These are phyloP conservation scores for Patella ulyssiponensis DNA, from an alignment of 2,888 invertebrate species.

Conservation along the genomic window DNA sequence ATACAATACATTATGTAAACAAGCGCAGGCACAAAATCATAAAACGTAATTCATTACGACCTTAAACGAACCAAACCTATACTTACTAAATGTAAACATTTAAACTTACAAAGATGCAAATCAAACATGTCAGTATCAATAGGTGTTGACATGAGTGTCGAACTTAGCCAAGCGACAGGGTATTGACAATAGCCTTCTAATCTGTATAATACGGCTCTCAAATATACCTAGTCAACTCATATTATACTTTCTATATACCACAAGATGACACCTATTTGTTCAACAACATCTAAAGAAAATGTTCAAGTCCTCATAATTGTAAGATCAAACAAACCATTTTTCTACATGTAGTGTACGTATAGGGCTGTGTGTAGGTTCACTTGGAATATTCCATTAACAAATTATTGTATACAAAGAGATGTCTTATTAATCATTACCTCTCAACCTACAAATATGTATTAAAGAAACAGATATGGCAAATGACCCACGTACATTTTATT, in stretches of 20 bases:
- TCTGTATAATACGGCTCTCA: background rate
- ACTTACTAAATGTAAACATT: background rate
- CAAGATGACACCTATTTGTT: constrained; percentile 9
- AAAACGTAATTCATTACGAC: constrained; percentile 5
- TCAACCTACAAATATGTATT: no score
- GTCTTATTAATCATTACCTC: no score
- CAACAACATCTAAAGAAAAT: background rate
- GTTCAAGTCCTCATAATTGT: background rate
- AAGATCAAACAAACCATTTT: background rate
- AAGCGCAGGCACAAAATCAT: background rate
- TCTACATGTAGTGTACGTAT: background rate
- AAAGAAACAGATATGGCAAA: no score
- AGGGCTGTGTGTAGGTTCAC: background rate
- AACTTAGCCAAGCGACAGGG: background rate
- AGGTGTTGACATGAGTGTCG: constrained; percentile 3
- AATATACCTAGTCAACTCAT: constrained; percentile 1
- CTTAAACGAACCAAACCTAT: background rate
- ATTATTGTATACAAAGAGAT: no score
- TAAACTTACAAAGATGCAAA: constrained; percentile 3
- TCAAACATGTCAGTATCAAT: constrained; percentile 4
- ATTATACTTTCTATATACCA: background rate
- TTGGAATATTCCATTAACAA: no score
- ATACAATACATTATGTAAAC: no score
- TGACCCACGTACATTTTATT: no score
- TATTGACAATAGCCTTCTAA: background rate